A percentile compares a stretch with the other conserved stretches of the same genome.
These are phyloP conservation scores for Ceriagrion tenellum DNA, from an alignment of 2,888 invertebrate species.

Conservation along the genomic window DNA sequence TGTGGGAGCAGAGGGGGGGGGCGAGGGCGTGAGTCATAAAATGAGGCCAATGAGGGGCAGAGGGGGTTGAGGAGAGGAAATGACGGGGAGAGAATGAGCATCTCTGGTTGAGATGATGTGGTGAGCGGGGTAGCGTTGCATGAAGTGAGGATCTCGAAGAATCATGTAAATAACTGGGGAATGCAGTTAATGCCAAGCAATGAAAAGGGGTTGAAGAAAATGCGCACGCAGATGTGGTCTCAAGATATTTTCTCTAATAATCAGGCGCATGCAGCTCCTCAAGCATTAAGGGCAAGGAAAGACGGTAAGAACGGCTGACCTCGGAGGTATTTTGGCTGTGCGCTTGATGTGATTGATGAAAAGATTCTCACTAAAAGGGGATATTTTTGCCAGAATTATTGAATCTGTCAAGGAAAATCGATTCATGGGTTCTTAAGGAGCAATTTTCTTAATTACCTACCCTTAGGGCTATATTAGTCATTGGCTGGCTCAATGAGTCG, in stretches of 20 bases:
- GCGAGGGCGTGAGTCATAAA: background rate
- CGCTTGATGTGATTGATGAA: background rate
- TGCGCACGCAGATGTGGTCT: background rate
- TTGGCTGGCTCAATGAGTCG: no score
- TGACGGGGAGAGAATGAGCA: background rate
- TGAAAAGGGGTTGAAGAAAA: background rate
- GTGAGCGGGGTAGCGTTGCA: background rate
- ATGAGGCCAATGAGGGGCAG: background rate
- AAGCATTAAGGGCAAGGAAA: background rate
- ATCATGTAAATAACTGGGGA: background rate
- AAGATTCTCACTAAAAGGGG: background rate
- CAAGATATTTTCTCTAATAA: background rate
- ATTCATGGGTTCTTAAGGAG: background rate
- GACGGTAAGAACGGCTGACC: background rate
- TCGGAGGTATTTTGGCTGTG: background rate
- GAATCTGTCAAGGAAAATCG: background rate
- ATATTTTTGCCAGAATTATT: background rate
- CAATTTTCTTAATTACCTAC: background rate
- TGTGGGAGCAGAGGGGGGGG: background rate
- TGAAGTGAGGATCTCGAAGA: background rate
- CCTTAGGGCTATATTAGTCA: no score
- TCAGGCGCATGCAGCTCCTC: background rate
- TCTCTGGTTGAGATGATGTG: background rate
- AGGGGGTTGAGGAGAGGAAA: background rate
- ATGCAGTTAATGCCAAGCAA: background rate